Evolutionary conservation across 1,140 invertebrate genomes (phyloP).

Genomic region (Leguminivora glycinivorella): DNA sequence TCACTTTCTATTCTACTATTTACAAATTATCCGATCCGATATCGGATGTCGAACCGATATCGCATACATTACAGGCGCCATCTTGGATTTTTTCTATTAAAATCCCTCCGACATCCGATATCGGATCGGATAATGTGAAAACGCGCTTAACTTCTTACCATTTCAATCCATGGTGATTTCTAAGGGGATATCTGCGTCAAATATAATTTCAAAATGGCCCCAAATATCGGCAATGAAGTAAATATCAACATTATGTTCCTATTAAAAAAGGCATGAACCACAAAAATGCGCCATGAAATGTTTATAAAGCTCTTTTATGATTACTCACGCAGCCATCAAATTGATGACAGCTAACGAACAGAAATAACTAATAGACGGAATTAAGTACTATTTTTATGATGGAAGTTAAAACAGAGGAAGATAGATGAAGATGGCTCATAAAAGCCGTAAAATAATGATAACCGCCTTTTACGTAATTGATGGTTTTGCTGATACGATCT

Average conservation of each 20-base stretch:
- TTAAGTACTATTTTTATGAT: slow-evolving; percentile 15
- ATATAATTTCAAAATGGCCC: neutral
- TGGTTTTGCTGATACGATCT: neutral
- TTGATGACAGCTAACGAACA: neutral
- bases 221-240: neutral
- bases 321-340: neutral
- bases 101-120: too few species aligned
- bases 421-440: slow-evolving; percentile 1
- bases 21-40: too few species aligned
- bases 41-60: too few species aligned
- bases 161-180: too few species aligned
- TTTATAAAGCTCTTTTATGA: slow-evolving; percentile 12
- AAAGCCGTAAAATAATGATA: neutral
- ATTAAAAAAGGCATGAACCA: neutral
- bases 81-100: too few species aligned
- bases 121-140: too few species aligned
- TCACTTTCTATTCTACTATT: too few species aligned
- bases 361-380: neutral
- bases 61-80: too few species aligned
- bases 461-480: neutral
- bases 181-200: too few species aligned
- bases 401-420: neutral
- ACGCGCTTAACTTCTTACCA: too few species aligned
- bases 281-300: neutral
- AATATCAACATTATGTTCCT: neutral